phyloP scores from a whole-genome alignment of 2,797 vertebrate species.

The Setipinna tenuifilis region DNA sequence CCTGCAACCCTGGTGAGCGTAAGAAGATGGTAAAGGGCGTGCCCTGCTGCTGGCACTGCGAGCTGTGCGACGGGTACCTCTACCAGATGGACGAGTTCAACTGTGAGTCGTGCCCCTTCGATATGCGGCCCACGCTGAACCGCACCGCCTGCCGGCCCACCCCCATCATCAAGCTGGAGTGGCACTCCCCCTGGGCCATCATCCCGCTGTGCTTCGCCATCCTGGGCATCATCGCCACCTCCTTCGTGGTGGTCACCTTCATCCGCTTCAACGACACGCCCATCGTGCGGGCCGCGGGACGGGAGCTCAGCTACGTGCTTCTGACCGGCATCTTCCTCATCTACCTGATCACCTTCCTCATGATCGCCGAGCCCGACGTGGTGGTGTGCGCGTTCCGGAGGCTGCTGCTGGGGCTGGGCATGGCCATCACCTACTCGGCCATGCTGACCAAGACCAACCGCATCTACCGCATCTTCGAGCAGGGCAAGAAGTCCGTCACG shows the following conservation, averaged over 20 bases:
- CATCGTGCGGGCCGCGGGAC: constrained; percentile 86
- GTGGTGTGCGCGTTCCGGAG: constrained; percentile 80
- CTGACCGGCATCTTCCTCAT: constrained; percentile 82
- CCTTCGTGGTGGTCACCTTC: constrained; percentile 78
- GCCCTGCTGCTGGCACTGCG: constrained; percentile 94
- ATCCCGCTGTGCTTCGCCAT: constrained; percentile 84
- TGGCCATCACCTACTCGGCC: constrained; percentile 87
- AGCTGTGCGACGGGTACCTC: constrained; percentile 88
- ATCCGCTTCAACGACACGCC: constrained; percentile 86
- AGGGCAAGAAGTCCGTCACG: constrained; percentile 86
- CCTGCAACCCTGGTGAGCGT: constrained; percentile 83
- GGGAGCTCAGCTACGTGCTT: constrained; percentile 89
- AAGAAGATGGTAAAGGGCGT: constrained; percentile 95
- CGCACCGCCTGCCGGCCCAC: constrained; percentile 82
- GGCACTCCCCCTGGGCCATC: constrained; percentile 85
- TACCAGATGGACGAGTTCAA: constrained; percentile 83
- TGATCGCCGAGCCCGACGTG: constrained; percentile 86
- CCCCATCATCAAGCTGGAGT: constrained; percentile 85
- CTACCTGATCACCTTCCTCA: constrained; percentile 88
- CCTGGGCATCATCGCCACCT: constrained; percentile 82
- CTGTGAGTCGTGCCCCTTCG: constrained; percentile 82
- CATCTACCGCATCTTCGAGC: constrained; percentile 91
- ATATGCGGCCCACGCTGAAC: constrained; percentile 82
- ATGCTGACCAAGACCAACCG: constrained; percentile 92
- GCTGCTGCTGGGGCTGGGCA: constrained; percentile 86